Conservation (phyloP, 1,140 invertebrate species). For the Meloidogyne floridensis region DNA sequence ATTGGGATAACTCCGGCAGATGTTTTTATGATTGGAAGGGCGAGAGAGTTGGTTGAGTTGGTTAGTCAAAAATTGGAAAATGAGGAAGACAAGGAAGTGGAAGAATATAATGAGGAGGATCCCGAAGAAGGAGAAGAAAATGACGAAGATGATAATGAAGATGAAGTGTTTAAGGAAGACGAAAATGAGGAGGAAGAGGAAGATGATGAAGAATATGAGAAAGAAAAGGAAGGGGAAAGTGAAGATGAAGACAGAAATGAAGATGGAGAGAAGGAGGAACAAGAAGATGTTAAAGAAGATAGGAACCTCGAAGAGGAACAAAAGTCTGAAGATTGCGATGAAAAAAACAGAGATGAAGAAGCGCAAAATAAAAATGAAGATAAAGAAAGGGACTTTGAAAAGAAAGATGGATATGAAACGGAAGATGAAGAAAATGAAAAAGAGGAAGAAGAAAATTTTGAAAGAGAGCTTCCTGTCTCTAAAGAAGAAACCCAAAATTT, state of each 20-base stretch:
- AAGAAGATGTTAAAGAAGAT: not conserved
- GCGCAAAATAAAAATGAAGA: not conserved
- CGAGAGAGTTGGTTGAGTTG: not conserved
- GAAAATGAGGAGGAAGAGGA: not conserved
- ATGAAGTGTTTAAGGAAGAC: not conserved
- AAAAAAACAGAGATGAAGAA: not conserved
- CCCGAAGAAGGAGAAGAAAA: not conserved
- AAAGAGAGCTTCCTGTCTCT: not conserved
- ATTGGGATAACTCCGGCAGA: not conserved
- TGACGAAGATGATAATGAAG: not conserved
- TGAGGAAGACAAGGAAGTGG: not conserved
- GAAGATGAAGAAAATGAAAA: not conserved
- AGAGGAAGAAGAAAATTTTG: not conserved
- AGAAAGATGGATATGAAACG: not conserved
- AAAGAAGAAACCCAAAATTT: not conserved
- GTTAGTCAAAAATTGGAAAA: not conserved
- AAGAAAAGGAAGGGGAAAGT: not conserved
- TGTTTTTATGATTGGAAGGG: slow-evolving; percentile 13
- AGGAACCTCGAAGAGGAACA: not conserved
- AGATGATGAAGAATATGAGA: not conserved
- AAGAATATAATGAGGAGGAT: not conserved
- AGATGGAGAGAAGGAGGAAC: not conserved
- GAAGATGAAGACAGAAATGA: not conserved
- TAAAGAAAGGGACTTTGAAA: not conserved
- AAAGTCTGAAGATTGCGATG: not conserved